phyloP scores from a whole-genome alignment of 2,888 invertebrate species.

The Caenorhabditis sp. region DNA sequence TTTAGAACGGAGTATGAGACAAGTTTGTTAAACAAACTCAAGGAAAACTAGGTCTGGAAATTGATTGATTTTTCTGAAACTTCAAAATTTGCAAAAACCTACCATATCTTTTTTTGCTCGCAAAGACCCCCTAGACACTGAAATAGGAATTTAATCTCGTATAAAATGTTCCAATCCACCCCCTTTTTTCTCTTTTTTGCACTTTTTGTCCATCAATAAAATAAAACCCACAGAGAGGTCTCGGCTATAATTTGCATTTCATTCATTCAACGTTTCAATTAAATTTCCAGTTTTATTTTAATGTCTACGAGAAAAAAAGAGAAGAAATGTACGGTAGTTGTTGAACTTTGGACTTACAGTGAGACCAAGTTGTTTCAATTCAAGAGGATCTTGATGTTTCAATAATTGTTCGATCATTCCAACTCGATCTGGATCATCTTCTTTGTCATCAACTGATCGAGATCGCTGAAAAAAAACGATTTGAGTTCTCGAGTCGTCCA shows the following conservation, averaged over 20 bases:
- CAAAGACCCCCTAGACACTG: too few species aligned
- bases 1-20: too few species aligned
- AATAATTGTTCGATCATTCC: constrained; percentile 47
- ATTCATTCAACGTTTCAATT: constrained; percentile 1
- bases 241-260: background rate
- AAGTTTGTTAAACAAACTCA: too few species aligned
- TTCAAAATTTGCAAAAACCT: too few species aligned
- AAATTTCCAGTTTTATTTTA: background rate
- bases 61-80: too few species aligned
- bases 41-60: too few species aligned
- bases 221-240: background rate
- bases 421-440: constrained; percentile 9
- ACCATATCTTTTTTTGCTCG: too few species aligned
- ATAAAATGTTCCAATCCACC: too few species aligned
- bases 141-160: too few species aligned
- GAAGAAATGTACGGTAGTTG: background rate
- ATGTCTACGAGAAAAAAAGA: background rate
- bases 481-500: too few species aligned
- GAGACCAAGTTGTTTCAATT: constrained; percentile 41
- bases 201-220: background rate
- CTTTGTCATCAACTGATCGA: constrained; percentile 33
- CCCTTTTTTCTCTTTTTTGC: background rate
- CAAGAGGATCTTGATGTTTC: constrained; percentile 31
- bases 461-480: constrained; percentile 11
- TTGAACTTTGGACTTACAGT: constrained; percentile 20